These are phyloP conservation scores for Etheostoma cragini DNA, from an alignment of 2,113 vertebrate genomes.

Conservation along the genomic window DNA sequence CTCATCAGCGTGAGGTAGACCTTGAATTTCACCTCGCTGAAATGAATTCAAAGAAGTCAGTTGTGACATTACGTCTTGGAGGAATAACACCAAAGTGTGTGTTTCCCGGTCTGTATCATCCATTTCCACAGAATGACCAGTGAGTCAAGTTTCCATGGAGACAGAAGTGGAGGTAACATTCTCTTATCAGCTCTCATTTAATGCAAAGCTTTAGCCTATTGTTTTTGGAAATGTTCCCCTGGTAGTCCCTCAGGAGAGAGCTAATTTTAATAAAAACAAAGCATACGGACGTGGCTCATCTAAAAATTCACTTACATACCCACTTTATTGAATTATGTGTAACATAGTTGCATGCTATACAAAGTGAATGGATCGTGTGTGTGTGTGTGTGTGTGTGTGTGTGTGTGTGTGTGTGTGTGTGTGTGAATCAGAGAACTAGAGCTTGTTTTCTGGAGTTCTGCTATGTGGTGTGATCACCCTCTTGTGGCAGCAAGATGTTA, in stretches of 20 bases:
- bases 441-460: background rate
- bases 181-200: conserved; percentile 71
- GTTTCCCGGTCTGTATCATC: conserved; percentile 67
- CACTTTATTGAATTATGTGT: conserved; percentile 33
- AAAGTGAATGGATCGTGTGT: conserved; percentile 37
- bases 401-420: conserved; percentile 25
- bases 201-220: conserved; percentile 60
- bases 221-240: conserved; percentile 41
- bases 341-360: conserved; percentile 54
- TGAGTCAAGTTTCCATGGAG: conserved; percentile 83
- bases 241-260: conserved; percentile 6
- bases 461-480: conserved; percentile 57
- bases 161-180: conserved; percentile 77
- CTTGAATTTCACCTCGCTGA: conserved; percentile 39
- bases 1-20: background rate
- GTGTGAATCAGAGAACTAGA: conserved; percentile 5
- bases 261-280: conserved; percentile 27
- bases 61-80: conserved; percentile 10
- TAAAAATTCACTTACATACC: conserved; percentile 24
- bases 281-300: background rate
- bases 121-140: conserved; percentile 73
- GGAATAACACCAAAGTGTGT: conserved; percentile 14
- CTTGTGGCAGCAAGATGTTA: conserved; percentile 62
- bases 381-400: conserved; percentile 33
- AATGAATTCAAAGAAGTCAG: conserved; percentile 25